Conservation (phyloP, 2,888 invertebrate species). For the Meiosimyza platycephala region DNA sequence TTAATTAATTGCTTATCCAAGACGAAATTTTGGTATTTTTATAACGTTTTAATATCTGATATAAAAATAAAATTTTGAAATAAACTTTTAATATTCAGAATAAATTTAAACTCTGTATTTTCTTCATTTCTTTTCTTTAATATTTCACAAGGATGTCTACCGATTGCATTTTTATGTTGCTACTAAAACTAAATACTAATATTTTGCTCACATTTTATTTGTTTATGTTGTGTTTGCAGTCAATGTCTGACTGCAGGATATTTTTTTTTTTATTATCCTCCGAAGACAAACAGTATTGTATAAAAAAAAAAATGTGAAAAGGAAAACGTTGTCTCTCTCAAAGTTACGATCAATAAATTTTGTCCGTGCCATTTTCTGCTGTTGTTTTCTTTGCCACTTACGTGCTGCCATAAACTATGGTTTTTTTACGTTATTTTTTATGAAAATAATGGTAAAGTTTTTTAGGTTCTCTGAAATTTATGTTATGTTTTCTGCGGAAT, state of each 20-base stretch:
- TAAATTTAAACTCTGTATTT: no score
- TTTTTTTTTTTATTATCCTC: constrained; percentile 18
- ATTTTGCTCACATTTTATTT: background rate
- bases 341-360: constrained; percentile 18
- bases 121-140: background rate
- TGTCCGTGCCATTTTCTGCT: background rate
- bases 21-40: no score
- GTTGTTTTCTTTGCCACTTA: background rate
- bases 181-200: no score
- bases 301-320: background rate
- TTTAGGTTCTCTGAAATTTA: no score
- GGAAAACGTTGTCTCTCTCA: background rate
- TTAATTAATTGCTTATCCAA: no score
- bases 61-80: no score
- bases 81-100: no score
- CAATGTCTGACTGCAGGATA: constrained; percentile 10
- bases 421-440: no score
- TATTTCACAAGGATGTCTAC: background rate
- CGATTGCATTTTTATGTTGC: background rate
- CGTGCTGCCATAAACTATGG: no score
- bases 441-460: no score
- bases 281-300: background rate
- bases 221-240: constrained; percentile 1
- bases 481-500: no score
- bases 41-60: no score